Conservation (phyloP, 2,888 invertebrate genomes). For the Halictus quadricinctus region DNA sequence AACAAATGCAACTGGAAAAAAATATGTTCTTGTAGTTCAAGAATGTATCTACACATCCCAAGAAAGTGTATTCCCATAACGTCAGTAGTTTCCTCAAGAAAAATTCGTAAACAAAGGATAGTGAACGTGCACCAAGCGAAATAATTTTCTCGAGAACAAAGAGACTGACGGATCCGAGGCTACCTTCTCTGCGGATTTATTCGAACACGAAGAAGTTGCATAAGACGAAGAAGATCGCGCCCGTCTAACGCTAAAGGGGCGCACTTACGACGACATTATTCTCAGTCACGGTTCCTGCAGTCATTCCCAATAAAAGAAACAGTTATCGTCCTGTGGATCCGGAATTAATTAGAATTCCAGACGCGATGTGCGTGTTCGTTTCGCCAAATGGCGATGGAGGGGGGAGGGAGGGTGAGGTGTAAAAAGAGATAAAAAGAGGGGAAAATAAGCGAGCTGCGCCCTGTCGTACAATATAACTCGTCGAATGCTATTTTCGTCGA, state of each 20-base stretch:
- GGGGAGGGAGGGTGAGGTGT: background rate
- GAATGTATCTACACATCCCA: too few relatives aligned
- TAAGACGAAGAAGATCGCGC: background rate
- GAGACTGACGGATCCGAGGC: background rate
- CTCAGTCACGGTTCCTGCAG: conserved; percentile 22
- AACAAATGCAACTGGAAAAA: too few relatives aligned
- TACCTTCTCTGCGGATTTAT: background rate
- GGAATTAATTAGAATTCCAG: conserved; percentile 61
- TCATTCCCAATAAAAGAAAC: conserved; percentile 35
- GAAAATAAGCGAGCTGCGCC: conserved; percentile 16
- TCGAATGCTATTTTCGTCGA: conserved; percentile 63
- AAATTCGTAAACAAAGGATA: too few relatives aligned
- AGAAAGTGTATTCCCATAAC: too few relatives aligned
- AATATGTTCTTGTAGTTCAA: too few relatives aligned
- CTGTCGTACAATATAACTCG: conserved; percentile 44
- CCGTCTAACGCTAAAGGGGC: conserved; percentile 8
- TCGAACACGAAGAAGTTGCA: background rate
- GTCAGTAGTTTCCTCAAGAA: too few relatives aligned
- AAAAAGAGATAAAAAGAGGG: background rate
- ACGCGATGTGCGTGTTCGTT: conserved; percentile 38
- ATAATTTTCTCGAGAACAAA: too few relatives aligned
- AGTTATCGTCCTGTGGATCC: conserved; percentile 43
- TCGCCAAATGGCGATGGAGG: background rate
- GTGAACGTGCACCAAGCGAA: too few relatives aligned
- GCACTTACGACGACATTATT: conserved; percentile 33